These are phyloP conservation scores for Lindbergichthys nudifrons DNA, from an alignment of 2,797 vertebrate species.

Conservation along the genomic window DNA sequence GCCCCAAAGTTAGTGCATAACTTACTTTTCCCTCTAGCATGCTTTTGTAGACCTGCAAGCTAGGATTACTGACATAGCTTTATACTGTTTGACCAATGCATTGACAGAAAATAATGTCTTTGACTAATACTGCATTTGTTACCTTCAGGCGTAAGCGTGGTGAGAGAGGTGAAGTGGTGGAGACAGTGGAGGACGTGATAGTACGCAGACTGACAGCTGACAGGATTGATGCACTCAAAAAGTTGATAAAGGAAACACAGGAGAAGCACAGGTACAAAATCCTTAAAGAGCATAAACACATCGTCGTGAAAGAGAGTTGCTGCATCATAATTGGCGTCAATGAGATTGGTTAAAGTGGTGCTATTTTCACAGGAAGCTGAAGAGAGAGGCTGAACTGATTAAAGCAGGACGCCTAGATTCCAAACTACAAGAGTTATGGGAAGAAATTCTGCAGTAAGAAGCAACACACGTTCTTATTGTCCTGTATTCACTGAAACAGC, in stretches of 20 bases:
- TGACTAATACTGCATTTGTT: conserved; percentile 19
- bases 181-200: conserved; percentile 97
- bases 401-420: conserved; percentile 93
- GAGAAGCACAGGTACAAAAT: conserved; percentile 92
- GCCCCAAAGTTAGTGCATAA: conserved; percentile 92
- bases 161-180: conserved; percentile 95
- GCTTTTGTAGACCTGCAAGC: conserved; percentile 11
- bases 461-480: conserved; percentile 1
- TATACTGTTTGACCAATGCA: not conserved
- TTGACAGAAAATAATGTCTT: not conserved
- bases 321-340: not conserved
- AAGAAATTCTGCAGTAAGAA: conserved; percentile 90
- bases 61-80: not conserved
- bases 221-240: conserved; percentile 94
- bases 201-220: conserved; percentile 94
- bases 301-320: not conserved
- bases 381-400: conserved; percentile 94
- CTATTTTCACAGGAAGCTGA: conserved; percentile 86
- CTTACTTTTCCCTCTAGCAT: conserved; percentile 1
- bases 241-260: conserved; percentile 94
- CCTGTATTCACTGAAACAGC: not conserved
- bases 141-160: conserved; percentile 92
- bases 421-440: conserved; percentile 93
- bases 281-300: not conserved
- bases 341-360: not conserved